Evolutionary conservation across 2,113 vertebrate species (phyloP).

Genomic region (Microtus oregoni): DNA sequence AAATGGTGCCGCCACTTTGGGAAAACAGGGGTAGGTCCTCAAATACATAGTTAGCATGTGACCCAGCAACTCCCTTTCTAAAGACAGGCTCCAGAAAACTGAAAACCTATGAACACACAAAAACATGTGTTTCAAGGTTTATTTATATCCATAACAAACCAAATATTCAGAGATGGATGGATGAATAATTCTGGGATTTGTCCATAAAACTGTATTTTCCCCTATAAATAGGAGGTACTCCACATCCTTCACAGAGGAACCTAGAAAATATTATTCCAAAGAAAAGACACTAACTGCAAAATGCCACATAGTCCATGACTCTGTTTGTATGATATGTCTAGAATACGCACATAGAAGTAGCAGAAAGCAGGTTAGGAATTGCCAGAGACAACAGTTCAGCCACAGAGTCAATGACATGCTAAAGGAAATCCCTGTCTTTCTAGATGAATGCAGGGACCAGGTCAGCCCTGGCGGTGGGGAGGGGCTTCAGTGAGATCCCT

Average conservation of each 20-base stretch:
- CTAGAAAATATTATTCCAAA: not conserved
- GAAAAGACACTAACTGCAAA: not conserved
- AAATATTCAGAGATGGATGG: not conserved
- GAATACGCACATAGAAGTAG: not conserved
- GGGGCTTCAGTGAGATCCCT: not conserved
- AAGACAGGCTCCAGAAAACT: not conserved
- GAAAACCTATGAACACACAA: not conserved
- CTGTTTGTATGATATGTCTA: not conserved
- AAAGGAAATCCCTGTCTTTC: not conserved
- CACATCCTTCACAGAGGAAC: not conserved
- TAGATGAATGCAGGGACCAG: not conserved
- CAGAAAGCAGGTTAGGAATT: not conserved
- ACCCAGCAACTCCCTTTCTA: not conserved
- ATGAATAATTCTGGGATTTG: not conserved
- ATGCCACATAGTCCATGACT: not conserved
- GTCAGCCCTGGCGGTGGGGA: rapidly evolving
- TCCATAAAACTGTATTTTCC: not conserved
- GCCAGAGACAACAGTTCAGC: not conserved
- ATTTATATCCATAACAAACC: not conserved
- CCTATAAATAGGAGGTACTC: not conserved
- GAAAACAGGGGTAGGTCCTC: not conserved
- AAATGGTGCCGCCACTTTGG: not conserved
- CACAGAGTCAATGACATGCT: not conserved
- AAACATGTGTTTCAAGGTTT: not conserved
- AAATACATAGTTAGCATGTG: not conserved